phyloP scores from a whole-genome alignment of 2,113 vertebrate genomes.

The Murina feae region DNA sequence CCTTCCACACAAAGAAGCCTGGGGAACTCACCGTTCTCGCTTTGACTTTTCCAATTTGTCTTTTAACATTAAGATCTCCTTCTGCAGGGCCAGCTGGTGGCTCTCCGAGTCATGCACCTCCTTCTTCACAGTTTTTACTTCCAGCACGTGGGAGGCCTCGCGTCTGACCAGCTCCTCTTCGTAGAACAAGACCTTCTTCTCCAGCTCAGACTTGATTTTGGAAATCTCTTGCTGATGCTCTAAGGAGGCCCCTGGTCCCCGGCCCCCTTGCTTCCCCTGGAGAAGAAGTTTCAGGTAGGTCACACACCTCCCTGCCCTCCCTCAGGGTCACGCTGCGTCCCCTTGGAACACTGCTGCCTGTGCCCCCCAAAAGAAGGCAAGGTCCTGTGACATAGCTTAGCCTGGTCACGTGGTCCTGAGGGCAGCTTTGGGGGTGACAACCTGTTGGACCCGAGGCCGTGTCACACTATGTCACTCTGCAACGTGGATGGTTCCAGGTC shows the following conservation, averaged over 20 bases:
- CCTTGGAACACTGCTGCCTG: accelerated
- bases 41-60: conserved; percentile 93
- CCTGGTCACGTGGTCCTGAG: accelerated
- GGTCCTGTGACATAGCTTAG: accelerated
- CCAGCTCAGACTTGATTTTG: conserved; percentile 91
- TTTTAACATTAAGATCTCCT: conserved; percentile 89
- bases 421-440: background rate
- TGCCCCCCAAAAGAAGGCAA: background rate
- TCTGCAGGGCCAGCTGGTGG: conserved; percentile 89
- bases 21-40: conserved; percentile 85
- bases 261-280: conserved; percentile 90
- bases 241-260: conserved; percentile 73
- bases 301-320: accelerated
- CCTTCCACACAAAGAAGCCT: accelerated
- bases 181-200: conserved; percentile 94
- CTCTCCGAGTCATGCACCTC: conserved; percentile 94
- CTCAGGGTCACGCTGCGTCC: accelerated
- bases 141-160: conserved; percentile 89
- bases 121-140: conserved; percentile 92
- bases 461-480: no score
- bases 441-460: background rate
- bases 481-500: accelerated
- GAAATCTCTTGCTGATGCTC: conserved; percentile 94
- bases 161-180: conserved; percentile 93
- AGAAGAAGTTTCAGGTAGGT: background rate